Percentiles rank a stretch among this genome's conserved stretches.
phyloP scores from a whole-genome alignment of 2,113 vertebrate genomes.

The Ageneiosus marmoratus region DNA sequence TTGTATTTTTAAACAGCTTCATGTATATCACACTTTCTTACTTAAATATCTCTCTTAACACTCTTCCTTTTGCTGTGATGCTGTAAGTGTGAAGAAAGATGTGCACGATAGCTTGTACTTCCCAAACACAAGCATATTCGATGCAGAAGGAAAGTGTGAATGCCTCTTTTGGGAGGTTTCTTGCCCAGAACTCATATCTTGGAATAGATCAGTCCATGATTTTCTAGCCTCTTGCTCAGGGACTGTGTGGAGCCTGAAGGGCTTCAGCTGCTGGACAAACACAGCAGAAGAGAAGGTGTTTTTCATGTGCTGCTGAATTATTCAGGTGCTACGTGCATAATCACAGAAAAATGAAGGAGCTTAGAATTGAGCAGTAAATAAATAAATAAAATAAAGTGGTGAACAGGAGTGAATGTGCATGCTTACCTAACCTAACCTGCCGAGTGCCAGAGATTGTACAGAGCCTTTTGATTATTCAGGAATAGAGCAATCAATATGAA shows the following conservation, averaged over 20 bases:
- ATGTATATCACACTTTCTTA: neutral
- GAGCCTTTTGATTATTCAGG: neutral
- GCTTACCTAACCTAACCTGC: neutral
- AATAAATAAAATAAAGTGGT: constrained; percentile 34
- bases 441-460: neutral
- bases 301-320: constrained; percentile 51
- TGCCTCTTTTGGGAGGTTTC: constrained; percentile 27
- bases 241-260: constrained; percentile 8
- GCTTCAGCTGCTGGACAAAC: constrained; percentile 41
- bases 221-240: constrained; percentile 3
- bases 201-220: constrained; percentile 14
- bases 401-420: neutral
- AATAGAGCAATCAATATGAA: neutral
- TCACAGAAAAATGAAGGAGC: constrained; percentile 48
- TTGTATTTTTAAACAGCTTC: neutral
- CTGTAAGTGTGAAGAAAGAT: neutral
- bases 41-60: neutral
- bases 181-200: constrained; percentile 28
- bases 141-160: constrained; percentile 26
- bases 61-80: neutral
- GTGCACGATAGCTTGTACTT: neutral
- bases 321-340: constrained; percentile 53
- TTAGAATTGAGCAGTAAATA: constrained; percentile 39
- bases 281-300: constrained; percentile 28
- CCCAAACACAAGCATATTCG: neutral